Base-by-base conservation (phyloP, 2,113 vertebrate genomes). In the Carassius carassius region DNA sequence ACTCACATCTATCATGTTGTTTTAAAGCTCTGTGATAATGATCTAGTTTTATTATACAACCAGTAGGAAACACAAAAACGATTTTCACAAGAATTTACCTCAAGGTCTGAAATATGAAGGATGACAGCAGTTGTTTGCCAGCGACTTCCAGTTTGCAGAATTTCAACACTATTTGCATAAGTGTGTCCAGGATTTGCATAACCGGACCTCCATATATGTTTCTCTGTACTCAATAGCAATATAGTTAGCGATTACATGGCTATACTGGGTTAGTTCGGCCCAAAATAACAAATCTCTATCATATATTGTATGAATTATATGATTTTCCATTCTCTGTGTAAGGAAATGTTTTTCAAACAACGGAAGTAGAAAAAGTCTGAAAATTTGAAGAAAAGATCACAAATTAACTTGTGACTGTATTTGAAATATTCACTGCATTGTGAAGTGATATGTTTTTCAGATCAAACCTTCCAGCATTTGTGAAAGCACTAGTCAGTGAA, bases 21-120 rank as follows among this genome's bases (percentile, higher is more conserved):
- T 76, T 51, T 47, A 1, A 56, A 56, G 9, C 17, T 78, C 5
- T 62, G 56, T 23, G 54, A 23, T 74, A 25, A 49, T 7, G 72
- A 49, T 74, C 44, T 16, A 25, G 21, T 25, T 49, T n/a, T 25
- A 41, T 60, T 78, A 21, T 41, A 60, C 12, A 60, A 21, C 19
- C 35, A 60, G 21, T 41, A 37, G 51, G 35, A 23, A 62, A 78
- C 54, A 13, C 14, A 60, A n/a, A 49, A 49, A 49, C 41, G 54
- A 41, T 78, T 78, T 58, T 56, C 76, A n/a, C 32, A 78, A 12
- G 76, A 78, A 62, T 78, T 60, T 78, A 78, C 76, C 54, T 62
- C 56, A 62, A 58, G 76, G 56, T 78, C 29, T 78, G 12, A 78
- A 78, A 54, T 35, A 78, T 58, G 51, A 58, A 14, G 29, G 54